A percentile compares a stretch with the other conserved stretches of the same genome.
Evolutionary conservation across 2,888 invertebrate species (phyloP).

Genomic region (Stomorhina lunata): DNA sequence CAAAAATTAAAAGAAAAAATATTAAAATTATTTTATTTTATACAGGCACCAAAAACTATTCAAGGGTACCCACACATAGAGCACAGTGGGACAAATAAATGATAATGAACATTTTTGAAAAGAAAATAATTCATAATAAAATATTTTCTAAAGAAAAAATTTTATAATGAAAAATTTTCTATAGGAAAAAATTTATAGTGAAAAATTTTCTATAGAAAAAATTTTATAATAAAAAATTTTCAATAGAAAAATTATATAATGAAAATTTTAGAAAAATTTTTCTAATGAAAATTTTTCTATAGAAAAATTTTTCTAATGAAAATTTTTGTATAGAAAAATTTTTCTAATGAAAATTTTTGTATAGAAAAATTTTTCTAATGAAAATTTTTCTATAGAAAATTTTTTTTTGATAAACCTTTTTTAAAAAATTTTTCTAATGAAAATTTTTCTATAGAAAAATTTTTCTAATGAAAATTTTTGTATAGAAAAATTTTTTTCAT

Average conservation of each 20-base stretch:
- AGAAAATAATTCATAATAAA: neutral
- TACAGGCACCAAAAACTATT: constrained; percentile 30
- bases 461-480: neutral
- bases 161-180: neutral
- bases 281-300: too few relatives aligned
- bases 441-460: neutral
- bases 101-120: neutral
- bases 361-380: neutral
- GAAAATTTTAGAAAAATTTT: neutral
- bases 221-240: neutral
- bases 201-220: neutral
- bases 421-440: too few relatives aligned
- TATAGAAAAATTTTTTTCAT: neutral
- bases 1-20: constrained; percentile 12
- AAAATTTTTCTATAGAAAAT: neutral
- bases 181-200: neutral
- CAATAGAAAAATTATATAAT: too few relatives aligned
- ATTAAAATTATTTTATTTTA: constrained; percentile 19
- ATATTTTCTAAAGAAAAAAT: neutral
- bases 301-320: neutral
- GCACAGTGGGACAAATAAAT: constrained; percentile 19
- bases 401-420: too few relatives aligned
- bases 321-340: too few relatives aligned
- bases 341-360: too few relatives aligned
- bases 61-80: constrained; percentile 3